Conservation (phyloP, 2,797 vertebrate genomes). For the Arrhamphus sclerolepis region DNA sequence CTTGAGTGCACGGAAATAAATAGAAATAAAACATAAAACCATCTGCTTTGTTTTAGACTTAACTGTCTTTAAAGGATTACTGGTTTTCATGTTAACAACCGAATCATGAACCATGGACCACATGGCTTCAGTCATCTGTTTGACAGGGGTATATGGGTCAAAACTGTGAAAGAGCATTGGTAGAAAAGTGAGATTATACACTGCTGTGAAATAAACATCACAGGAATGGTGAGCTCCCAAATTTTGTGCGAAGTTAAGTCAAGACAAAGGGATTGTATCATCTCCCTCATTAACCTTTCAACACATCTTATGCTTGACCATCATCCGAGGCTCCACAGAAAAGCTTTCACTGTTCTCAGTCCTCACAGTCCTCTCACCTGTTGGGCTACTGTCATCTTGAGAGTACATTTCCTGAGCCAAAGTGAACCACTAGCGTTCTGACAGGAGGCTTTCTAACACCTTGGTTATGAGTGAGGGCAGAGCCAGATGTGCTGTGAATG, state of each 20-base stretch:
- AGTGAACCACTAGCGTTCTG: constrained; percentile 52
- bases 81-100: no score
- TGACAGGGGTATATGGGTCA: constrained; percentile 18
- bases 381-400: constrained; percentile 31
- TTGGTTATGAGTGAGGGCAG: constrained; percentile 63
- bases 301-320: constrained; percentile 26
- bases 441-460: constrained; percentile 72
- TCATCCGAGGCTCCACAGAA: constrained; percentile 16
- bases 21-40: no score
- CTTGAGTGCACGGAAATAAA: no score
- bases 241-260: constrained; percentile 40
- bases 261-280: constrained; percentile 44
- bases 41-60: no score
- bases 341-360: constrained; percentile 28
- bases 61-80: no score
- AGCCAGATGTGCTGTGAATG: constrained; percentile 79
- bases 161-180: constrained; percentile 8
- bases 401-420: constrained; percentile 50
- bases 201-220: constrained; percentile 48
- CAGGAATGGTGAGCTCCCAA: constrained; percentile 30
- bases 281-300: constrained; percentile 45
- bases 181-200: constrained; percentile 27
- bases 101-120: no score
- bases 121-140: no score
- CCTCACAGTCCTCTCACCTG: constrained; percentile 32